Conservation (phyloP, 1,140 invertebrate genomes). For the Zaprionus gabonicus region DNA sequence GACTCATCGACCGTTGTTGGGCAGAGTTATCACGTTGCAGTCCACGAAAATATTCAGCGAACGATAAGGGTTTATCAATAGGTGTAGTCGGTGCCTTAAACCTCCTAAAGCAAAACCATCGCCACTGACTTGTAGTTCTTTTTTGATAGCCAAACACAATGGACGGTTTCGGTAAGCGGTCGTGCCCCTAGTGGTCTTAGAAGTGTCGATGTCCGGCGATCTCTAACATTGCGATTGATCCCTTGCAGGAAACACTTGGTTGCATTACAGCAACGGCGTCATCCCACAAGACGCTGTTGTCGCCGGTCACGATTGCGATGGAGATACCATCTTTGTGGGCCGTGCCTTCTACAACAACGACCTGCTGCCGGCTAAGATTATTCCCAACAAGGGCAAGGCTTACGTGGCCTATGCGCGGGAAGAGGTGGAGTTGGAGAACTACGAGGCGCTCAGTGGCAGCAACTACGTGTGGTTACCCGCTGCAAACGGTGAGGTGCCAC, state of each 20-base stretch:
- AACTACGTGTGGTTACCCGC: slow-evolving; percentile 85
- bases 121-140: slow-evolving; percentile 34
- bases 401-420: slow-evolving; percentile 71
- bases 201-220: background rate
- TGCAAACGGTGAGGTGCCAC: slow-evolving; percentile 85
- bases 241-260: slow-evolving; percentile 62
- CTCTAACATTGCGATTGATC: background rate
- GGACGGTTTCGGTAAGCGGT: slow-evolving; percentile 57
- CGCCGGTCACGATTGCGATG: slow-evolving; percentile 90
- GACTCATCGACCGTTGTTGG: slow-evolving; percentile 16
- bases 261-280: slow-evolving; percentile 60
- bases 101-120: background rate
- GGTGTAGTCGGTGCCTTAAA: slow-evolving; percentile 7
- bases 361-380: slow-evolving; percentile 91
- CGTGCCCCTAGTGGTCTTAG: background rate
- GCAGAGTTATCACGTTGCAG: background rate
- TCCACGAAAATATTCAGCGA: background rate
- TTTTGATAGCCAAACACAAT: slow-evolving; percentile 44
- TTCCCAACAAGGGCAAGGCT: slow-evolving; percentile 85
- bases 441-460: slow-evolving; percentile 84
- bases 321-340: slow-evolving; percentile 90
- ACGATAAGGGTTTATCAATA: slow-evolving; percentile 24
- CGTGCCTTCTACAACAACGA: slow-evolving; percentile 90
- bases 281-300: slow-evolving; percentile 86
- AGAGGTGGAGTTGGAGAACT: slow-evolving; percentile 71